Percentiles rank a stretch among this genome's conserved stretches.
phyloP scores from a whole-genome alignment of 2,888 invertebrate genomes.

The Melikaiella ostensackeni region DNA sequence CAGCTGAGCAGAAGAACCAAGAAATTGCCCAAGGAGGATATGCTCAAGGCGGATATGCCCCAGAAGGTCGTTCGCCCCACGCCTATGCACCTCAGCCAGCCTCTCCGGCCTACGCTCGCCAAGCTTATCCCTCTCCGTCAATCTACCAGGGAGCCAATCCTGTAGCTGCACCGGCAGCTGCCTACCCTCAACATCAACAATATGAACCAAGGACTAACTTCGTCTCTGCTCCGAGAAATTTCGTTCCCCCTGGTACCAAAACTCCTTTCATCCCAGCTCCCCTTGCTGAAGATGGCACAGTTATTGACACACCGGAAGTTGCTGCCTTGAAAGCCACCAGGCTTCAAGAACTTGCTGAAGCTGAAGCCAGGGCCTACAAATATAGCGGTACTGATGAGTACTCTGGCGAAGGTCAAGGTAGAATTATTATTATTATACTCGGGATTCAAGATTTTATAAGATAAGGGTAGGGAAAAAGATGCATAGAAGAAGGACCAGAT shows the following conservation, averaged over 20 bases:
- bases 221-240: conserved; percentile 51
- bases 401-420: conserved; percentile 63
- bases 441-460: no score
- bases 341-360: conserved; percentile 73
- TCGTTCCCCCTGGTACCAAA: conserved; percentile 56
- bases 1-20: conserved; percentile 61
- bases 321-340: conserved; percentile 73
- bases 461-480: no score
- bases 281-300: conserved; percentile 74
- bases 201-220: conserved; percentile 47
- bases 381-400: conserved; percentile 64
- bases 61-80: conserved; percentile 43
- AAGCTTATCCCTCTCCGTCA: conserved; percentile 43
- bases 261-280: conserved; percentile 72
- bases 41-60: conserved; percentile 55
- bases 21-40: conserved; percentile 49
- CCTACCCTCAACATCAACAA: conserved; percentile 48
- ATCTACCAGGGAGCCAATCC: conserved; percentile 48
- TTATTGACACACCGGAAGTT: conserved; percentile 75
- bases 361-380: conserved; percentile 74
- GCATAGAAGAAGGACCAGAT: no score
- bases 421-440: not conserved
- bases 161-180: conserved; percentile 52
- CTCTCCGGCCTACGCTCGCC: conserved; percentile 50
- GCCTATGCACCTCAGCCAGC: conserved; percentile 45